Evolutionary conservation across 2,797 vertebrate genomes (phyloP).

Genomic region (Cyclopterus lumpus): DNA sequence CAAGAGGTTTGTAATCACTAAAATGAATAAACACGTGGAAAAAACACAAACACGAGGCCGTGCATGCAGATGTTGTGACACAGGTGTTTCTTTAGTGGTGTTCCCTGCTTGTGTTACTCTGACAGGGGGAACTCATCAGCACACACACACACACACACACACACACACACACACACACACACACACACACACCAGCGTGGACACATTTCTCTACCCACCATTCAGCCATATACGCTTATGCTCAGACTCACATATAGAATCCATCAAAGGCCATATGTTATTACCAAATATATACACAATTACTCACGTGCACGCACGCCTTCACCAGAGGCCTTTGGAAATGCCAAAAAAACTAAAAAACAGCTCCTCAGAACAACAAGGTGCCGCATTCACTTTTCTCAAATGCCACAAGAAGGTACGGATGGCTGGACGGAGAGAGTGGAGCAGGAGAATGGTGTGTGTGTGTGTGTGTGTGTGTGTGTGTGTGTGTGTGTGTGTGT

Average conservation of each 20-base stretch:
- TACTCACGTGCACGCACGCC: not conserved
- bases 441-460: not conserved
- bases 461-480: too few species aligned
- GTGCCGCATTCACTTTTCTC: constrained; percentile 37
- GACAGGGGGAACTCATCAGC: constrained; percentile 38
- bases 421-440: not conserved
- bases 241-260: not conserved
- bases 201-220: not conserved
- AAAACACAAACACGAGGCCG: not conserved
- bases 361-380: constrained; percentile 46
- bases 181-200: not conserved
- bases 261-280: not conserved
- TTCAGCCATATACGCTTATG: not conserved
- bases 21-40: not conserved
- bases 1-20: not conserved
- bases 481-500: too few species aligned
- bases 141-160: constrained; percentile 29
- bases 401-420: constrained; percentile 49
- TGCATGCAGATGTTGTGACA: not conserved
- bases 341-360: constrained; percentile 50
- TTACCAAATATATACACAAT: not conserved
- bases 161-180: not conserved
- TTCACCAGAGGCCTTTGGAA: constrained; percentile 51
- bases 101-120: constrained; percentile 21
- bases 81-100: not conserved